Evolutionary conservation across 1,140 invertebrate genomes (phyloP).

Genomic region (Caenorhabditis tropicalis): DNA sequence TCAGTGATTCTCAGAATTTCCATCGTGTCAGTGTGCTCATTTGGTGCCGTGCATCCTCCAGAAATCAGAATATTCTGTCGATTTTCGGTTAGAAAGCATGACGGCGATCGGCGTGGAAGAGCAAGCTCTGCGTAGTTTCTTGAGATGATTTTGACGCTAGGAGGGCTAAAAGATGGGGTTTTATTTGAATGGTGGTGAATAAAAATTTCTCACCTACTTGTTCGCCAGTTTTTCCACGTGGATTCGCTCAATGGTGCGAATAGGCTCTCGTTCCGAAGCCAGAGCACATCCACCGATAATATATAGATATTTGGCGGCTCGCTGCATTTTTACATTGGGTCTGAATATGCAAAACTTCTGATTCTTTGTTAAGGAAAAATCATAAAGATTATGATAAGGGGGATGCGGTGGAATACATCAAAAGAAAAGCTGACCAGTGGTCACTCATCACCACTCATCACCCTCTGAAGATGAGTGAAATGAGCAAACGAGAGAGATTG

Average conservation of each 20-base stretch:
- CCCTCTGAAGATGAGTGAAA: no score
- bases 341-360: neutral
- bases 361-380: neutral
- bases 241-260: neutral
- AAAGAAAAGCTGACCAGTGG: neutral
- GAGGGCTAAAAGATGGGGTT: neutral
- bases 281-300: conserved; percentile 29
- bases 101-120: neutral
- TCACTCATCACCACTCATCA: neutral
- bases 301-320: neutral
- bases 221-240: conserved; percentile 1
- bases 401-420: no score
- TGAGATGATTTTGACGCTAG: neutral
- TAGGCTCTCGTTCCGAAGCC: conserved; percentile 4
- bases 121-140: neutral
- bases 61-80: neutral
- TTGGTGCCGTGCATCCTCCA: neutral
- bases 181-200: no score
- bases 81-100: neutral
- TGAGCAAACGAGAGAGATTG: neutral
- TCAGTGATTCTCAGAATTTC: neutral
- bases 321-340: neutral
- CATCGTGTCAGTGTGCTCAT: neutral
- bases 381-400: no score
- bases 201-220: neutral